These are phyloP conservation scores for Chrysomallon squamiferum DNA, from an alignment of 1,140 invertebrate genomes.

Conservation along the genomic window DNA sequence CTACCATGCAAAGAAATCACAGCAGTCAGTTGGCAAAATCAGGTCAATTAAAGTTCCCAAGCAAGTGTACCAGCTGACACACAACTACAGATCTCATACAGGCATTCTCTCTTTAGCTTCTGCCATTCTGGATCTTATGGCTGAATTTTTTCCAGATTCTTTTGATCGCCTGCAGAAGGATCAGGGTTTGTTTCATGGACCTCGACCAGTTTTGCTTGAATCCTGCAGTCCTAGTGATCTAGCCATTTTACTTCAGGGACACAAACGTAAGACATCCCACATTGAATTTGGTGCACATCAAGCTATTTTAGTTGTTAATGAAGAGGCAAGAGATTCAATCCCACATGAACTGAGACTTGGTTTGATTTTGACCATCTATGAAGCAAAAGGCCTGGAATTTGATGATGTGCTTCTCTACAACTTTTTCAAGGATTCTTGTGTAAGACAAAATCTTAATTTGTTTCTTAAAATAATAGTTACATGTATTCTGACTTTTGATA, in stretches of 20 bases:
- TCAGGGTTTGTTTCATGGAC: conserved; percentile 41
- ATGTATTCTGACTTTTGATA: not conserved
- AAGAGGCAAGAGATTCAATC: conserved; percentile 22
- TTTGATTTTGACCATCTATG: conserved; percentile 40
- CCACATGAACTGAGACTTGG: conserved; percentile 33
- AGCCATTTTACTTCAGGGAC: conserved; percentile 23
- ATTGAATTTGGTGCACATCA: conserved; percentile 53
- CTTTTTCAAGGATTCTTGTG: conserved; percentile 57
- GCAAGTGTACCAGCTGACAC: conserved; percentile 33
- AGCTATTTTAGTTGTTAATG: conserved; percentile 36
- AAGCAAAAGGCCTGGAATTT: conserved; percentile 52
- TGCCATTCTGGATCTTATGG: conserved; percentile 37
- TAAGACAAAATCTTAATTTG: conserved; percentile 9
- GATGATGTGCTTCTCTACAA: conserved; percentile 57
- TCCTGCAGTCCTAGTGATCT: conserved; percentile 32
- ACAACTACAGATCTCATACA: conserved; percentile 48
- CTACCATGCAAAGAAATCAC: conserved; percentile 23
- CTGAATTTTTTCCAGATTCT: conserved; percentile 43
- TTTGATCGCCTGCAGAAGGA: conserved; percentile 43
- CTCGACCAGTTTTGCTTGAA: conserved; percentile 43
- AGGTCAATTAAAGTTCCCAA: conserved; percentile 24
- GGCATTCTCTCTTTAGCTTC: conserved; percentile 41
- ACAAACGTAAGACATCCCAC: conserved; percentile 23
- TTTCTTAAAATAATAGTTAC: not conserved
- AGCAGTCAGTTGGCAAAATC: conserved; percentile 12